Base-by-base conservation (phyloP, 2,888 invertebrate genomes). In the Drosophila sordidapex region DNA sequence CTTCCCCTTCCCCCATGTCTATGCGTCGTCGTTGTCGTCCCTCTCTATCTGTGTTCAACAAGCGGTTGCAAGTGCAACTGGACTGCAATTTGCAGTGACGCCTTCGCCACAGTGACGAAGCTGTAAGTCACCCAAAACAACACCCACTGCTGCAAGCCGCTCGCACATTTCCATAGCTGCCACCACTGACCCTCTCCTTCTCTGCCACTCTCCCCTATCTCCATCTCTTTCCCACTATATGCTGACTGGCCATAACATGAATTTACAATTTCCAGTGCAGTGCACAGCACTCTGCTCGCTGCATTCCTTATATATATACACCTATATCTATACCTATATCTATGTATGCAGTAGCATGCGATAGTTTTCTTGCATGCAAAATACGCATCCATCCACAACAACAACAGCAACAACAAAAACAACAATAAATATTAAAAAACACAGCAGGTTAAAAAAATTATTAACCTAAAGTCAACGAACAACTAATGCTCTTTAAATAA, bases 361-460 rank as follows among this genome's bases (percentile, higher is more conserved):
- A 88, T 83, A 81, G 86, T 86, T 83, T 88, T 86, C 81, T 88
- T 81, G 87, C 87, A 88, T 82, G 83, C 81, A 74, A 87, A 87
- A 73, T 79, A 68, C 63, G 81, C 67, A 78, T 35, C 38, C 62
- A 52, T 56, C 68, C 57, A 70, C 61, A 73, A 66, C 63, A 66
- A 63, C 58, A 60, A 66, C 63, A 66, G 61, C 58, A 60, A 54
- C 36, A 33, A 18, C 27, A 29, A 6, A 1, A 25, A 4, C 33
- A 10, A 6, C 6, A 5, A 27, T 31, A 58, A 49, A 36, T 2
- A 7, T 13, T 18, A 35, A 36, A 11, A 60, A 51, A n/a, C 25
- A 27, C 18, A 7, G 8, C 27, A 56, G 10, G 13, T 25, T 8
- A 1, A n/a, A 29, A 4, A 21, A 56, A 51, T 43, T 33, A 36